Percentiles rank a stretch among this genome's conserved stretches.
phyloP scores from a whole-genome alignment of 2,113 vertebrate species.

The Sterrhoptilus dennistouni region DNA sequence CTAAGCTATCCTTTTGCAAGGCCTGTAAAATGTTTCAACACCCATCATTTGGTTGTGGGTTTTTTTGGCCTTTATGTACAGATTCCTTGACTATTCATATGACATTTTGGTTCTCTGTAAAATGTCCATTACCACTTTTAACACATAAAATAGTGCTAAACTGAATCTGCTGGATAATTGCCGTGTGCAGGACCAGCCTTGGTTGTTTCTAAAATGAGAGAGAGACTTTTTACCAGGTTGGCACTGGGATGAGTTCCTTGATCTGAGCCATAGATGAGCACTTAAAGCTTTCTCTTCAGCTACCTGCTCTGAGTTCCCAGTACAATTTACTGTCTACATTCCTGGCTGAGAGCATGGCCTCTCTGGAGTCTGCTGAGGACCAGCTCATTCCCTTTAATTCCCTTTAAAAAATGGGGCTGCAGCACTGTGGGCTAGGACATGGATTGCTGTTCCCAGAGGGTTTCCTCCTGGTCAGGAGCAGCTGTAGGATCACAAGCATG shows the following conservation, averaged over 20 bases:
- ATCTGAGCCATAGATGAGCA: neutral
- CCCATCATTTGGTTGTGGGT: fast-evolving
- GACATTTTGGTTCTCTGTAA: neutral
- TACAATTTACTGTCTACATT: neutral
- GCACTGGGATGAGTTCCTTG: neutral
- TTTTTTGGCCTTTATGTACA: neutral
- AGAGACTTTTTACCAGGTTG: neutral
- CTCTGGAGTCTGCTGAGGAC: neutral
- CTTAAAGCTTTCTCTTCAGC: neutral
- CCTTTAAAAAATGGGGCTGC: neutral
- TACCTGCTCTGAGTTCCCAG: neutral
- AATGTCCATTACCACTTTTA: neutral
- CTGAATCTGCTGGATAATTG: neutral
- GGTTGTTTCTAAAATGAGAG: neutral
- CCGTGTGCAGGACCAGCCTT: neutral
- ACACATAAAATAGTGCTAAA: neutral
- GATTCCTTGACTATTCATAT: neutral
- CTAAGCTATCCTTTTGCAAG: neutral
- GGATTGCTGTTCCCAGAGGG: neutral
- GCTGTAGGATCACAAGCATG: neutral
- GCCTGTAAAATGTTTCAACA: neutral
- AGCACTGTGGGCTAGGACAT: neutral
- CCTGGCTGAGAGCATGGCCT: neutral
- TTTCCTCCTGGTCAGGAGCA: neutral
- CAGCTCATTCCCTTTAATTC: neutral